Percentiles rank a stretch among this genome's conserved stretches.
These are phyloP conservation scores for Luperina testacea DNA, from an alignment of 2,888 invertebrate genomes.

Conservation along the genomic window DNA sequence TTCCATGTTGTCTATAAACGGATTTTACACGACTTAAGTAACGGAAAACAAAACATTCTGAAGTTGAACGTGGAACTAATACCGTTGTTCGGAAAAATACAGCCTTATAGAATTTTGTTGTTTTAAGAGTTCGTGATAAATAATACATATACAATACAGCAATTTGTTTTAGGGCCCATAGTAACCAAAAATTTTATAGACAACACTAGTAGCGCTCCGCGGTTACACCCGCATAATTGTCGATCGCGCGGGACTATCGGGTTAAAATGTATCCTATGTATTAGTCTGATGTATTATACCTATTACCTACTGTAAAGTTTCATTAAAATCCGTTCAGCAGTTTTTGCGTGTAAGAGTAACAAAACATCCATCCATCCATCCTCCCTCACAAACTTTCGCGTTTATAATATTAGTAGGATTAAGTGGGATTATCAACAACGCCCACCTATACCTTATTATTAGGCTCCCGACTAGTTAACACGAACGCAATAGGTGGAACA, in stretches of 20 bases:
- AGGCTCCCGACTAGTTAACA: slow-evolving; percentile 53
- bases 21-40: slow-evolving; percentile 32
- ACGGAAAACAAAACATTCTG: slow-evolving; percentile 26
- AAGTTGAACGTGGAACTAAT: neutral
- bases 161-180: neutral
- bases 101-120: neutral
- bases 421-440: slow-evolving; percentile 19
- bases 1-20: slow-evolving; percentile 55
- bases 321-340: neutral
- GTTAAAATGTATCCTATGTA: neutral
- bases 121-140: neutral
- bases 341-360: neutral
- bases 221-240: neutral
- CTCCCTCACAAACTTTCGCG: neutral
- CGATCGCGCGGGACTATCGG: neutral
- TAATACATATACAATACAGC: neutral
- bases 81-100: neutral
- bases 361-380: neutral
- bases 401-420: neutral
- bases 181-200: slow-evolving; percentile 15
- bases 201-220: neutral
- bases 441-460: slow-evolving; percentile 30
- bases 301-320: neutral
- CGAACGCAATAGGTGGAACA: slow-evolving; percentile 56
- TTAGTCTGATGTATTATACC: no score